Conservation (phyloP, 2,888 invertebrate species). For the Acleris sparsana region DNA sequence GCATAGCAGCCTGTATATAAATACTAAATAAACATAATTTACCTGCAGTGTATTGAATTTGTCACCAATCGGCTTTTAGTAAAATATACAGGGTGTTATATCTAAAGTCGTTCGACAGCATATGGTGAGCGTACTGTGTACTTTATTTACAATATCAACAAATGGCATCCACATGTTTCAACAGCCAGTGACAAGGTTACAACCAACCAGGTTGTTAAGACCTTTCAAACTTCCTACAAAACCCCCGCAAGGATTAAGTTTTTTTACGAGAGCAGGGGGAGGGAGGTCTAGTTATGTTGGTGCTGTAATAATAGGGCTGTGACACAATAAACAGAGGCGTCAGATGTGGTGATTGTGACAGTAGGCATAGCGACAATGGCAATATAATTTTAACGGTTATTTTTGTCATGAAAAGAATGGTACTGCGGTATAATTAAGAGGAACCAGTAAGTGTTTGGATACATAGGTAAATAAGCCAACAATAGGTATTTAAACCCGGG, state of each 20-base stretch:
- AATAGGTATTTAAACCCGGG: too few species aligned
- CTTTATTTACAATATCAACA: slow-evolving; percentile 23
- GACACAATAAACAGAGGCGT: slow-evolving; percentile 22
- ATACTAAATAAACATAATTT: too few species aligned
- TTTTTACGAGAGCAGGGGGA: neutral
- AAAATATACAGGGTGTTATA: too few species aligned
- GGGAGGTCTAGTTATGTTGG: neutral
- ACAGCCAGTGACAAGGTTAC: slow-evolving; percentile 21
- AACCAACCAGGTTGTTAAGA: neutral
- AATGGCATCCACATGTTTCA: slow-evolving; percentile 15
- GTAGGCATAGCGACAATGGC: slow-evolving; percentile 14
- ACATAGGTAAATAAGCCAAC: too few species aligned
- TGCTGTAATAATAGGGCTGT: slow-evolving; percentile 12
- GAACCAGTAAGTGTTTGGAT: too few species aligned
- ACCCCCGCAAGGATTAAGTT: neutral
- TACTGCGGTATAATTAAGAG: too few species aligned
- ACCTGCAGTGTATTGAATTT: neutral
- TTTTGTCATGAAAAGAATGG: too few species aligned
- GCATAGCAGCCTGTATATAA: too few species aligned
- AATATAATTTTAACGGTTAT: too few species aligned
- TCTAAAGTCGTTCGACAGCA: neutral
- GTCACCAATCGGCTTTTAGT: slow-evolving; percentile 1
- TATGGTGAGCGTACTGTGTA: slow-evolving; percentile 15
- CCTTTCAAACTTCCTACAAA: neutral
- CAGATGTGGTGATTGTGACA: slow-evolving; percentile 13